These are phyloP conservation scores for Cenopis cana DNA, from an alignment of 2,888 invertebrate species.

Conservation along the genomic window DNA sequence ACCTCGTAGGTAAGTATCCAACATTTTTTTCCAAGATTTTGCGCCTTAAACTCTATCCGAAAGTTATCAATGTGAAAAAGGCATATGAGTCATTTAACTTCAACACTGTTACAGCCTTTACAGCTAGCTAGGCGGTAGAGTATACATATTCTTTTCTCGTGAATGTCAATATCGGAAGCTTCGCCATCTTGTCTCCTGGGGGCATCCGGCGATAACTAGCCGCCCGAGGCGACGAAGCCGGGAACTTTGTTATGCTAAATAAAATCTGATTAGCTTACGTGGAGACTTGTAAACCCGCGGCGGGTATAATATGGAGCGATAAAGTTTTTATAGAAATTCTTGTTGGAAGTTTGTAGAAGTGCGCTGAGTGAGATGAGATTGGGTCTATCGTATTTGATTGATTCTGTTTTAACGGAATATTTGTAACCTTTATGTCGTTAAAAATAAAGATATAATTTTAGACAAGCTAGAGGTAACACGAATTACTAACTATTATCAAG, in stretches of 20 bases:
- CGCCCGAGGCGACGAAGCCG: constrained; percentile 28
- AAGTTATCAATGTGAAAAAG: background rate
- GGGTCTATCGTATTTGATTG: background rate
- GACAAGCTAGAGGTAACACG: too few species aligned
- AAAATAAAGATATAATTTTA: too few species aligned
- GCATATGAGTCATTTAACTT: background rate
- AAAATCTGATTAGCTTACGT: constrained; percentile 34
- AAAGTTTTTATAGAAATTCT: background rate
- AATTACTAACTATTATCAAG: too few species aligned
- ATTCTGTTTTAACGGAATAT: background rate
- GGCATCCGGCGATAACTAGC: constrained; percentile 39
- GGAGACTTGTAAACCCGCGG: constrained; percentile 13
- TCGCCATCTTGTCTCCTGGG: constrained; percentile 40
- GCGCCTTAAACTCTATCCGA: background rate
- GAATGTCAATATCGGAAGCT: constrained; percentile 31
- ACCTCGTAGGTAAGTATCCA: background rate
- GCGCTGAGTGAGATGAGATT: background rate
- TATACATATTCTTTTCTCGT: constrained; percentile 31
- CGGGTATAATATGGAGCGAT: background rate
- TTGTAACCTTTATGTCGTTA: too few species aligned
- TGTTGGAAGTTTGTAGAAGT: background rate
- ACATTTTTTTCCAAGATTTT: background rate
- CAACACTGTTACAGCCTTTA: background rate
- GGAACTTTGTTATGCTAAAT: constrained; percentile 42
- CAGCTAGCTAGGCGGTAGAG: background rate